These are phyloP conservation scores for Alentia gelatinosa DNA, from an alignment of 2,888 invertebrate genomes.

Conservation along the genomic window DNA sequence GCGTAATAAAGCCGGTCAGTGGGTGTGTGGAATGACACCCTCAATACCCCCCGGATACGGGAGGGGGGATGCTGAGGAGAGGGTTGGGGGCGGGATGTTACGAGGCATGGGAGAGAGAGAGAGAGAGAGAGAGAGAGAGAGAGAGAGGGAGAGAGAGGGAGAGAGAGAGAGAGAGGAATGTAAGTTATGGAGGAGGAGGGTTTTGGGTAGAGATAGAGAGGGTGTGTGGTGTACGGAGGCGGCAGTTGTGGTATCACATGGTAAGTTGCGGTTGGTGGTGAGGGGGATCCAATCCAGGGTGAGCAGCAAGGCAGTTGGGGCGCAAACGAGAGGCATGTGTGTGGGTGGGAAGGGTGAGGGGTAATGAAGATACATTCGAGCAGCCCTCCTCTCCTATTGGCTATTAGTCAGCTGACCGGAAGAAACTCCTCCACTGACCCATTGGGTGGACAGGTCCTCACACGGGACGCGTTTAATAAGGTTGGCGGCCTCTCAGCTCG, in stretches of 20 bases:
- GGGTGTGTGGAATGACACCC: not conserved
- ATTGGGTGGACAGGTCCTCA: not conserved
- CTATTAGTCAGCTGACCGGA: conserved; percentile 31
- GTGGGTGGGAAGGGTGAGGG: too few relatives aligned
- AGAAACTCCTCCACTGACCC: conserved; percentile 35
- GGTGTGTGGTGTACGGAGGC: too few relatives aligned
- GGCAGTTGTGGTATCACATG: too few relatives aligned
- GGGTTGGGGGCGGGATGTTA: too few relatives aligned
- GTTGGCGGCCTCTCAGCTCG: not conserved
- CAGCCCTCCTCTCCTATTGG: not conserved
- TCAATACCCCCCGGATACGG: too few relatives aligned
- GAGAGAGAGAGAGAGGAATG: not conserved
- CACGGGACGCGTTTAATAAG: not conserved
- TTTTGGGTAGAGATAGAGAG: too few relatives aligned
- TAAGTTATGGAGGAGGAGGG: too few relatives aligned
- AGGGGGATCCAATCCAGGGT: too few relatives aligned
- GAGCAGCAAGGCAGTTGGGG: too few relatives aligned
- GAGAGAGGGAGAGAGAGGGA: not conserved
- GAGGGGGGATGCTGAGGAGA: too few relatives aligned
- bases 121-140: not conserved
- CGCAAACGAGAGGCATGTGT: too few relatives aligned
- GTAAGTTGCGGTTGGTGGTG: too few relatives aligned
- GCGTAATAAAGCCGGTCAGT: not conserved
- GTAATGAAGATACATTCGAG: conserved; percentile 33
- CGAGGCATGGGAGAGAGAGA: not conserved